phyloP scores from a whole-genome alignment of 2,888 invertebrate genomes.

The Phyllotreta striolata region DNA sequence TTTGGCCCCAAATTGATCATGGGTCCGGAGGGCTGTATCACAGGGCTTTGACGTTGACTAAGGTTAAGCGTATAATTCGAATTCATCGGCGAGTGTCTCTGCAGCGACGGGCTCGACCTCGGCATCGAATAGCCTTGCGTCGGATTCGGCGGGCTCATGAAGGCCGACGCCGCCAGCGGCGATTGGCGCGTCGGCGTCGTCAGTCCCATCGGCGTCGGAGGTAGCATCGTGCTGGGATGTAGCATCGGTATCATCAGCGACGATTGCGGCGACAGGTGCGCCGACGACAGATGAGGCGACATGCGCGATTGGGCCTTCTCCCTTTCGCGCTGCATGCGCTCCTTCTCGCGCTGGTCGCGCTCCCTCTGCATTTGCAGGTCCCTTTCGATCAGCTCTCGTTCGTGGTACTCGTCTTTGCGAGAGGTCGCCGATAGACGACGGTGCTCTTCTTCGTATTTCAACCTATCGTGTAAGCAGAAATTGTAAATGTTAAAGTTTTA shows the following conservation, averaged over 20 bases:
- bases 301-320: slow-evolving; percentile 61
- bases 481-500: slow-evolving; percentile 4
- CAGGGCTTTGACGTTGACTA: slow-evolving; percentile 57
- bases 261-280: slow-evolving; percentile 52
- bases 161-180: slow-evolving; percentile 48
- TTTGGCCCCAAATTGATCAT: slow-evolving; percentile 51
- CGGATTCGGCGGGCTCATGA: slow-evolving; percentile 52
- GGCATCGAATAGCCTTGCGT: slow-evolving; percentile 52
- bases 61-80: slow-evolving; percentile 55
- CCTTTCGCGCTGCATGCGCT: slow-evolving; percentile 63
- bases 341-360: slow-evolving; percentile 63
- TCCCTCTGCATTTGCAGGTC: slow-evolving; percentile 58
- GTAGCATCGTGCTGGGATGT: slow-evolving; percentile 56
- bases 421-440: slow-evolving; percentile 61
- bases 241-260: slow-evolving; percentile 55
- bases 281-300: slow-evolving; percentile 60
- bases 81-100: slow-evolving; percentile 64
- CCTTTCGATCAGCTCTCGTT: slow-evolving; percentile 64
- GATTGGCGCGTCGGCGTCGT: slow-evolving; percentile 56
- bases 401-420: slow-evolving; percentile 64
- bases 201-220: slow-evolving; percentile 52
- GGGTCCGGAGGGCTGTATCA: slow-evolving; percentile 60
- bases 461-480: slow-evolving; percentile 55
- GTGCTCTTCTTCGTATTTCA: slow-evolving; percentile 77
- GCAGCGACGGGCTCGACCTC: slow-evolving; percentile 66